Base-by-base conservation (phyloP, 1,140 invertebrate genomes). In the Drosophila arizonae region DNA sequence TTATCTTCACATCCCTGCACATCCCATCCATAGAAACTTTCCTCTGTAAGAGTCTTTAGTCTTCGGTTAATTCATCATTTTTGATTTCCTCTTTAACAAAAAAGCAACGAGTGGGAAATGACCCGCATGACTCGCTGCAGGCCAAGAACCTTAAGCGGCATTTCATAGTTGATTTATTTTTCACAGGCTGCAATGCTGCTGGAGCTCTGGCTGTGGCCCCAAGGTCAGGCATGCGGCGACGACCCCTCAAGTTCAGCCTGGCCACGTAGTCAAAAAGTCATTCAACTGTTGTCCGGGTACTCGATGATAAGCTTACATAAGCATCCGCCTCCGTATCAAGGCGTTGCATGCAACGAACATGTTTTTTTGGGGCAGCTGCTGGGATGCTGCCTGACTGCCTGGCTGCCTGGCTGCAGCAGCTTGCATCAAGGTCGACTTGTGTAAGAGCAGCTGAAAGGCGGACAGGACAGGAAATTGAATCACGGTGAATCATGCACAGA, bases 101-200 rank as follows among this genome's bases (percentile, higher is more conserved):
- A 65, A 55, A 41, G 77, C 55, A 60, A 58, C 46, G 77, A 24
- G 51, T 33, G 56, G 64, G 64, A 65, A 78, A 69, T 54, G 43
- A 39, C 64, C 33, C 11, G 36, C 55, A 63, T 48, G 48, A 57
- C 28, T 73, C 41, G 64, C 56, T 43, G 11, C 36, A 26, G 15
- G 58, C 54, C 17, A 70, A 67, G 54, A 67, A 15, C 17, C 45
- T 17, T 33, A 63, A 68, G 48, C 65, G 63, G 61, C 64, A 77
- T 57, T 77, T 63, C 28, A 57, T 72, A 61, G 64, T 58, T 79
- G 72, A 86, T 81, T 86, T 87, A 81, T 70, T 57, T 70, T 69
- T 15, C 56, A 43, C 57, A 39, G 52, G 21, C 55, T 67, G 41
- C 70, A 61, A 50, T 67, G 48, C n/a, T 26, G 66, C 28, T 39